A percentile compares a stretch with the other conserved stretches of the same genome.
Conservation (phyloP, 2,797 vertebrate genomes). For the Parotocinclus haroldoi region DNA sequence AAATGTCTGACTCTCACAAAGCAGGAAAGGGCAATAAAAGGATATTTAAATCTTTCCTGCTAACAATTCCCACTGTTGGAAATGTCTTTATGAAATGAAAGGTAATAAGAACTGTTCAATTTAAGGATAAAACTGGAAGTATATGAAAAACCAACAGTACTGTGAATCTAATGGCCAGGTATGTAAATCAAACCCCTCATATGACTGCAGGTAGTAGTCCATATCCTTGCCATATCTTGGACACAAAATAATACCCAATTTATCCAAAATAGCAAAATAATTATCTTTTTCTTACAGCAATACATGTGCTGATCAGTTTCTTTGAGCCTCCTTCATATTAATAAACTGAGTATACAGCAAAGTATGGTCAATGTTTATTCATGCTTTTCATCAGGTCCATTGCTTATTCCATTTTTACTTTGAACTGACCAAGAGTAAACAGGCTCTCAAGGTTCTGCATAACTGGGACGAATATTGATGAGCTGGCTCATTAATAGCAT, state of each 20-base stretch:
- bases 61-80: too few relatives aligned
- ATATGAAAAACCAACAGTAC: too few relatives aligned
- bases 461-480: conserved; percentile 54
- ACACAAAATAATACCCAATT: background rate
- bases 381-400: conserved; percentile 33
- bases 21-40: too few relatives aligned
- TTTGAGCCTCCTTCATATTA: conserved; percentile 13
- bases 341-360: conserved; percentile 15
- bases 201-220: too few relatives aligned
- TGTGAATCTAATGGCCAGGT: too few relatives aligned
- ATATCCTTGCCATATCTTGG: too few relatives aligned
- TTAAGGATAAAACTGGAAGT: too few relatives aligned
- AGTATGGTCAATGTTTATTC: conserved; percentile 35
- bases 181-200: too few relatives aligned
- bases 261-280: background rate
- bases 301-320: conserved; percentile 12
- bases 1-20: too few relatives aligned
- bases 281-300: background rate
- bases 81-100: too few relatives aligned
- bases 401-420: conserved; percentile 46
- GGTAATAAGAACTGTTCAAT: too few relatives aligned
- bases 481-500: conserved; percentile 50
- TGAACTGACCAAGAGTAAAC: conserved; percentile 47
- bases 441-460: conserved; percentile 40
- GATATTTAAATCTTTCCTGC: too few relatives aligned